These are phyloP conservation scores for Bucorvus abyssinicus DNA, from an alignment of 2,797 vertebrate species.

Conservation along the genomic window DNA sequence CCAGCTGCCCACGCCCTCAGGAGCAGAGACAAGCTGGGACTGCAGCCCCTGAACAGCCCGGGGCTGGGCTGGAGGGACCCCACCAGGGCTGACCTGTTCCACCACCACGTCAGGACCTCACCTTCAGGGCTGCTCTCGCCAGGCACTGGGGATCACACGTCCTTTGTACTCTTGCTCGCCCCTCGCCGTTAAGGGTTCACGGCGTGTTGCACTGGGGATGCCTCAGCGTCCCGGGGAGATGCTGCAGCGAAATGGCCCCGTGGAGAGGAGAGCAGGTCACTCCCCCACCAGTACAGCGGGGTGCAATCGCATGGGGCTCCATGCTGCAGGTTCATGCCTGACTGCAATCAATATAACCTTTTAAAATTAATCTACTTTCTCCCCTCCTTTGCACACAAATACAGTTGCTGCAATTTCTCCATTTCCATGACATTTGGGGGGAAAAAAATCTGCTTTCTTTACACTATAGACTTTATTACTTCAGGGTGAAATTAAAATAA, in stretches of 20 bases:
- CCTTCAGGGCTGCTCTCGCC: too few relatives aligned
- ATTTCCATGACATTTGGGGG: slow-evolving; percentile 2
- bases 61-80: not conserved
- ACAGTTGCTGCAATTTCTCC: not conserved
- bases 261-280: not conserved
- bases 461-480: not conserved
- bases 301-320: slow-evolving; percentile 22
- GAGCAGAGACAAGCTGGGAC: not conserved
- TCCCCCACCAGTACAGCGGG: not conserved
- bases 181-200: too few relatives aligned
- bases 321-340: slow-evolving; percentile 42
- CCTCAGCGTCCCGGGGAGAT: not conserved
- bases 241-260: not conserved
- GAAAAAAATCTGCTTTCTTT: not conserved
- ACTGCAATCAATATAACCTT: slow-evolving; percentile 59
- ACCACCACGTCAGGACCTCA: not conserved
- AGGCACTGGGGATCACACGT: too few relatives aligned
- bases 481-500: not conserved
- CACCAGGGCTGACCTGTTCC: fast-evolving
- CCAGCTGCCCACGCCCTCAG: not conserved
- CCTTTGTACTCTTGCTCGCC: too few relatives aligned
- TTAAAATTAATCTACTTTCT: slow-evolving; percentile 69
- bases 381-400: slow-evolving; percentile 13
- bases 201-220: not conserved
- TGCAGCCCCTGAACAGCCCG: not conserved